phyloP scores from a whole-genome alignment of 2,113 vertebrate species.

The Dolichallabes microphthalmus region DNA sequence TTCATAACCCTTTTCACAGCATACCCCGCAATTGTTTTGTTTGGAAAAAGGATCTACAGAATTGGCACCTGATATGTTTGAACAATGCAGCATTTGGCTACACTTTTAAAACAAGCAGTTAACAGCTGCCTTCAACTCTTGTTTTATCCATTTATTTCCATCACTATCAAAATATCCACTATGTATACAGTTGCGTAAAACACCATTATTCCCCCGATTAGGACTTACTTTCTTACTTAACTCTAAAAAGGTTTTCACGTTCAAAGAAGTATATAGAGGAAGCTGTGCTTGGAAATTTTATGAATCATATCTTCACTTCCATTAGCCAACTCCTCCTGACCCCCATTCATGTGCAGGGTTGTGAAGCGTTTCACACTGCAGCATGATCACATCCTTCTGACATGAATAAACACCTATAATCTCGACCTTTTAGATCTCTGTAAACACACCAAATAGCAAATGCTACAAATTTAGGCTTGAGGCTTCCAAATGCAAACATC shows the following conservation, averaged over 20 bases:
- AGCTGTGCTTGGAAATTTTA: slow-evolving; percentile 17
- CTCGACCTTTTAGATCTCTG: slow-evolving; percentile 54
- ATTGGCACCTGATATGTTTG: slow-evolving; percentile 1
- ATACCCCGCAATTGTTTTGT: neutral
- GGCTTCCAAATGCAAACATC: slow-evolving; percentile 62
- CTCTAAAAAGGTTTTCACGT: slow-evolving; percentile 13
- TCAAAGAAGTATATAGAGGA: neutral
- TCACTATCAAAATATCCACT: slow-evolving; percentile 8
- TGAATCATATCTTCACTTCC: slow-evolving; percentile 36
- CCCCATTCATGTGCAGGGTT: slow-evolving; percentile 48
- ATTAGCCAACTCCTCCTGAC: slow-evolving; percentile 50
- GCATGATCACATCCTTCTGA: slow-evolving; percentile 55
- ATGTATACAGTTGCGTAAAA: slow-evolving; percentile 2
- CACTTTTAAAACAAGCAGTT: slow-evolving; percentile 1
- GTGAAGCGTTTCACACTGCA: slow-evolving; percentile 56
- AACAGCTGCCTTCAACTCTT: neutral
- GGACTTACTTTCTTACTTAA: neutral
- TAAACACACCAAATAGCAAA: slow-evolving; percentile 64
- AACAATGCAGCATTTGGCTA: slow-evolving; percentile 1
- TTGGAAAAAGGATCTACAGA: neutral
- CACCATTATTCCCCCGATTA: neutral
- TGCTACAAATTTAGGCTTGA: slow-evolving; percentile 60
- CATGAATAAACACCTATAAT: slow-evolving; percentile 63
- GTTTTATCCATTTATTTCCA: slow-evolving; percentile 5
- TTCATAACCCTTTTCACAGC: neutral